phyloP scores from a whole-genome alignment of 2,888 invertebrate species.

The Deroplatys truncata region DNA sequence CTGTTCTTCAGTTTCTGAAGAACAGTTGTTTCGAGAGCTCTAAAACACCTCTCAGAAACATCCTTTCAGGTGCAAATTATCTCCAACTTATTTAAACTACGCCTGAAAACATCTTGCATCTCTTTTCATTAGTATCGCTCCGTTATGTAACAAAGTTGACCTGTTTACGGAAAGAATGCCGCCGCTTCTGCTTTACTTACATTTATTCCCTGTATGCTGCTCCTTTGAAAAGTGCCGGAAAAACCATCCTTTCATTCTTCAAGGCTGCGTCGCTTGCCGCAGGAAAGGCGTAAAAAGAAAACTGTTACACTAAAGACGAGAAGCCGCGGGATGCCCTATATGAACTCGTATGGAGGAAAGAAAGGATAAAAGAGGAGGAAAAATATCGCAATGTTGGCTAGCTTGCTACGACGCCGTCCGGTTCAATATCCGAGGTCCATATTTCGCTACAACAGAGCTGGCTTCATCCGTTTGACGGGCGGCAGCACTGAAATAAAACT shows the following conservation, averaged over 20 bases:
- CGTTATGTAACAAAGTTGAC: background rate
- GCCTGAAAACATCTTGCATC: too few species aligned
- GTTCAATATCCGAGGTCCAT: background rate
- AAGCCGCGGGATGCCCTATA: background rate
- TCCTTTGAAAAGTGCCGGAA: background rate
- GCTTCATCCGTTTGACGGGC: background rate
- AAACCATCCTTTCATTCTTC: background rate
- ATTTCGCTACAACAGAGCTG: background rate
- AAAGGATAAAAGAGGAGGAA: background rate
- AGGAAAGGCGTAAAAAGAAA: background rate
- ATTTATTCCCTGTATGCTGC: background rate
- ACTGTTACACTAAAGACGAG: background rate
- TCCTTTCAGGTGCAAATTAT: too few species aligned
- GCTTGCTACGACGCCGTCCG: background rate
- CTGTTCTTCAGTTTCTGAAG: too few species aligned
- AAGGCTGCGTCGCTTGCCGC: background rate
- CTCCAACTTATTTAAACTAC: too few species aligned
- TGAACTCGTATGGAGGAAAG: background rate
- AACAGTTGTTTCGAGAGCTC: too few species aligned
- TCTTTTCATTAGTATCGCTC: background rate
- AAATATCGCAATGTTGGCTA: background rate
- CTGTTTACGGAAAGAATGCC: background rate
- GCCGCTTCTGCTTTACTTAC: background rate
- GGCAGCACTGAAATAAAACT: background rate
- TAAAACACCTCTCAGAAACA: too few species aligned